Conservation (phyloP, 2,888 invertebrate genomes). For the Lacanobia wlatinum region DNA sequence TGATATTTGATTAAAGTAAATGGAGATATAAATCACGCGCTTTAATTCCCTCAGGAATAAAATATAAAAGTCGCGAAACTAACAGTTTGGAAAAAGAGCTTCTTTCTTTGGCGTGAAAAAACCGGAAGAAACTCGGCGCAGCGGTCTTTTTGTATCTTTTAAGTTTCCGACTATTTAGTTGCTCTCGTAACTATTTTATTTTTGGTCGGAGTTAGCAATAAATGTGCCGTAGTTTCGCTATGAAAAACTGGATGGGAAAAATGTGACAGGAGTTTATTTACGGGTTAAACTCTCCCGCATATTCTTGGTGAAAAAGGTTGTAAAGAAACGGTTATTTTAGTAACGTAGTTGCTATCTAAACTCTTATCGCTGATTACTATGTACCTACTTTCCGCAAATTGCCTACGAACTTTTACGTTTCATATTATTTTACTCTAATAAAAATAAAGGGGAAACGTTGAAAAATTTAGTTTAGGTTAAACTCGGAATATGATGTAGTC, state of each 20-base stretch:
- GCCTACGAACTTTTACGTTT: background rate
- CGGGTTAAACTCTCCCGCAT: constrained; percentile 11
- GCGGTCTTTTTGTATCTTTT: constrained; percentile 57
- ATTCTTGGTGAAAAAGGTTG: constrained; percentile 1
- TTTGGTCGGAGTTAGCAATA: constrained; percentile 50
- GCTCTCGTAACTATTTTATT: constrained; percentile 61
- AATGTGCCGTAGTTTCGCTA: constrained; percentile 46
- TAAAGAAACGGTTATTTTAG: constrained; percentile 5
- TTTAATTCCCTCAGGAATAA: constrained; percentile 51
- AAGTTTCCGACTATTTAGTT: constrained; percentile 64
- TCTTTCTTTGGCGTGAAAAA: constrained; percentile 61
- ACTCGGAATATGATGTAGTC: background rate
- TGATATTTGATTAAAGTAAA: constrained; percentile 54
- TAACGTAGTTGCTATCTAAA: background rate
- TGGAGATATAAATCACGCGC: constrained; percentile 42
- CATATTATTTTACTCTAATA: background rate
- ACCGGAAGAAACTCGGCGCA: constrained; percentile 54
- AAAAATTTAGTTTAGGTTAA: background rate
- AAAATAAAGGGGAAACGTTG: background rate
- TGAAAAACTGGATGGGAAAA: constrained; percentile 33
- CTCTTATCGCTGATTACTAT: background rate
- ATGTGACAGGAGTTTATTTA: constrained; percentile 48
- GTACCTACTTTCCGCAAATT: background rate
- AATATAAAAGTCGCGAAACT: constrained; percentile 54
- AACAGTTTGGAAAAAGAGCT: constrained; percentile 62